Conservation (phyloP, 2,888 invertebrate species). For the Lottia gigantea region DNA sequence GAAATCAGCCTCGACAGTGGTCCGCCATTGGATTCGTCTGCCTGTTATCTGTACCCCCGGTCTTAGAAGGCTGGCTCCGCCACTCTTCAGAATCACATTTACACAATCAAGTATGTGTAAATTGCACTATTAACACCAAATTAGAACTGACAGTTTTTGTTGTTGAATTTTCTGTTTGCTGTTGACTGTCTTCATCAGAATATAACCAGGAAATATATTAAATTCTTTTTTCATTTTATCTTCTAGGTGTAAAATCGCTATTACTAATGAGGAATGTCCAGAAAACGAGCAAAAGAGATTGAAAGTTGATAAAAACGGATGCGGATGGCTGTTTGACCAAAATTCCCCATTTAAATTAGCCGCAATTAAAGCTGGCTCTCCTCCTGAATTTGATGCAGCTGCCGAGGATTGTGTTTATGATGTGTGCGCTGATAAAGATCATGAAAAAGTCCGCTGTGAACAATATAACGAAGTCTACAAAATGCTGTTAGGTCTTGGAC, state of each 20-base stretch:
- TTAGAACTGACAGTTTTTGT: too few species aligned
- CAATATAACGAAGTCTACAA: too few species aligned
- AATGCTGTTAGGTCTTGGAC: background rate
- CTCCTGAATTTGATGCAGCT: background rate
- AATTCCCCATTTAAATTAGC: background rate
- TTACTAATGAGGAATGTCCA: background rate
- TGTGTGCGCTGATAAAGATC: background rate
- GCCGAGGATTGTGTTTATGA: background rate
- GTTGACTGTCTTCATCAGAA: too few species aligned
- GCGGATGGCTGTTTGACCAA: background rate
- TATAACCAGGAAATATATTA: too few species aligned
- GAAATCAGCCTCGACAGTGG: too few species aligned
- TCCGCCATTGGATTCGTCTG: too few species aligned
- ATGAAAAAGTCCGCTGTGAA: background rate
- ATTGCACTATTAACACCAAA: too few species aligned
- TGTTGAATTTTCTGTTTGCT: too few species aligned
- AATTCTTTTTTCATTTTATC: background rate
- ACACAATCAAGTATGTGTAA: too few species aligned
- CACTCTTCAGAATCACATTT: too few species aligned
- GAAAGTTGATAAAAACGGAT: background rate
- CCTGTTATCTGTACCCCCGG: too few species aligned
- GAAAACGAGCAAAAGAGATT: background rate
- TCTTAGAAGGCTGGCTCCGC: too few species aligned
- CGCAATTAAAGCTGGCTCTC: background rate
- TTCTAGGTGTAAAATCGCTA: background rate